Conservation (phyloP, 2,113 vertebrate genomes). For the Cervus canadensis region DNA sequence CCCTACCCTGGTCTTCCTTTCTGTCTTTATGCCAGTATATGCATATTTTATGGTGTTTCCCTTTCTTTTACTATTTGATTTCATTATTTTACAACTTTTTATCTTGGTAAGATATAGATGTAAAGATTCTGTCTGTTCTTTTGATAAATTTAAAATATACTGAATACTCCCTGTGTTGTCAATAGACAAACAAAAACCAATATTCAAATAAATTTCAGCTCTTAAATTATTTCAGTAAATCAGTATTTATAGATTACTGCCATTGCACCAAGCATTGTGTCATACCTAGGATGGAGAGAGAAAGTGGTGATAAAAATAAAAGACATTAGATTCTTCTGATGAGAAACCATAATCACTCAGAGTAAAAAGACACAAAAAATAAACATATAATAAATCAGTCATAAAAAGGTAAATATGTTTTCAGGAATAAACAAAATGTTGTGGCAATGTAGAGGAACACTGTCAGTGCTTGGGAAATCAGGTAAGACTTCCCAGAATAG, state of each 20-base stretch:
- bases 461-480: not conserved
- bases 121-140: not conserved
- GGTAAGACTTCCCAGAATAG: not conserved
- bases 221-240: not conserved
- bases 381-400: not conserved
- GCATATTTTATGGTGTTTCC: not conserved
- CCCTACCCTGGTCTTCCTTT: not conserved
- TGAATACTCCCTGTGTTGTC: not conserved
- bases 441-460: not conserved
- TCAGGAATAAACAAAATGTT: not conserved
- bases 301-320: not conserved
- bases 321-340: not conserved
- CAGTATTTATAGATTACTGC: not conserved
- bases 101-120: not conserved
- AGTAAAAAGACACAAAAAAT: not conserved
- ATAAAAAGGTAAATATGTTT: not conserved
- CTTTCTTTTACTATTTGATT: not conserved
- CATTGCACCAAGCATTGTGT: not conserved
- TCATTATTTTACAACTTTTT: not conserved
- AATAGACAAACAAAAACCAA: not conserved
- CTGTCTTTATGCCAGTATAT: not conserved
- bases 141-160: constrained; percentile 26
- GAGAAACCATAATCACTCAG: not conserved
- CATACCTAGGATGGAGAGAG: not conserved
- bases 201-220: not conserved